A percentile compares a stretch with the other conserved stretches of the same genome.
Evolutionary conservation across 2,797 vertebrate genomes (phyloP).

Genomic region (Spinibarbus caldwelli): DNA sequence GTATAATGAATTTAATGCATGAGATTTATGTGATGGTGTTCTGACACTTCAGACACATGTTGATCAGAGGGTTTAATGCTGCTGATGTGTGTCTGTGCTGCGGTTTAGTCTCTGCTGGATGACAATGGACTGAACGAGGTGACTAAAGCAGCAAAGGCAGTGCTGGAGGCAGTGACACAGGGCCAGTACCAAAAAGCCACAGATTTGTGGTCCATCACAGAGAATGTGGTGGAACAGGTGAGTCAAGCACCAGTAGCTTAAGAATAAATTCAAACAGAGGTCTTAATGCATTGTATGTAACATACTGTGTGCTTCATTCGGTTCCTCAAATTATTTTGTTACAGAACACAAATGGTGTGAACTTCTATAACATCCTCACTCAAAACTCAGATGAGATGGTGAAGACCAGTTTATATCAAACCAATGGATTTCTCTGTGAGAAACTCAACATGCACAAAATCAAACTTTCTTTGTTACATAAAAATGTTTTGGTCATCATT

Average conservation of each 20-base stretch:
- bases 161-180: conserved; percentile 82
- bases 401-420: conserved; percentile 15
- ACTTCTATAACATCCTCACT: conserved; percentile 96
- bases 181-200: conserved; percentile 84
- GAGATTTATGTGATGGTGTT: too few relatives aligned
- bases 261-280: neutral
- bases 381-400: conserved; percentile 69
- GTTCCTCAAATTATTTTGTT: neutral
- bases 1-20: neutral
- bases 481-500: neutral
- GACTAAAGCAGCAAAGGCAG: conserved; percentile 78
- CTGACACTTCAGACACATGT: too few relatives aligned
- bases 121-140: conserved; percentile 87
- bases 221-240: conserved; percentile 87
- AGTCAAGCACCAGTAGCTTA: conserved; percentile 4
- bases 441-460: neutral
- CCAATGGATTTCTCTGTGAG: conserved; percentile 79
- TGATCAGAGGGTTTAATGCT: neutral
- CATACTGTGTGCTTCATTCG: neutral
- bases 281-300: neutral
- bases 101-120: conserved; percentile 90
- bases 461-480: neutral
- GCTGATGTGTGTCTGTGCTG: conserved; percentile 46
- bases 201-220: conserved; percentile 84
- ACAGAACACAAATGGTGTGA: conserved; percentile 94